Evolutionary conservation across 2,113 vertebrate genomes (phyloP).

Genomic region (Raja brachyura): DNA sequence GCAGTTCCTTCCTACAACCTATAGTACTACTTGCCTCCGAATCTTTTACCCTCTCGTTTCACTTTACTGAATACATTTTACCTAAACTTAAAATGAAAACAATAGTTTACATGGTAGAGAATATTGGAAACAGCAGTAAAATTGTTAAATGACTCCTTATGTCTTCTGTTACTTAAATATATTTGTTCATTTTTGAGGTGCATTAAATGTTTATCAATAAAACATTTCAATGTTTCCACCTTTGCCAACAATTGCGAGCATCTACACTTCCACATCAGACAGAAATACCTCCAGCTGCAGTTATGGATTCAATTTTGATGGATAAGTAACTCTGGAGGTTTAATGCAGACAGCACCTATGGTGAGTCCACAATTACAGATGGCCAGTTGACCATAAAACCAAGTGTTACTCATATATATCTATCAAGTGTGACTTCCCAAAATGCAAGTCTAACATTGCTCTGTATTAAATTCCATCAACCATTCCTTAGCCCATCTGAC

Average conservation of each 20-base stretch:
- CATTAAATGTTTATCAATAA: not conserved
- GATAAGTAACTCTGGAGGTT: not conserved
- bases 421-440: not conserved
- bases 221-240: not conserved
- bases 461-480: too few species aligned
- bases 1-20: too few species aligned
- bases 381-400: not conserved
- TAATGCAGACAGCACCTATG: not conserved
- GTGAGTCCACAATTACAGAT: not conserved
- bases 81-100: not conserved
- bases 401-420: not conserved
- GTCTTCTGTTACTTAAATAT: not conserved
- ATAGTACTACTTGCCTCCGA: not conserved
- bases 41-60: not conserved
- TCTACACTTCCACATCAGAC: not conserved
- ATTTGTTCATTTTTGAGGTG: not conserved
- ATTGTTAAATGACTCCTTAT: not conserved
- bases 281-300: not conserved
- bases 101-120: too few species aligned
- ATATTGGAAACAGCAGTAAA: too few species aligned
- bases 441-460: too few species aligned
- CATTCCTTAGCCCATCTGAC: too few species aligned
- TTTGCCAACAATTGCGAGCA: not conserved
- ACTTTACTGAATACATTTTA: not conserved
- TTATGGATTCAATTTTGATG: not conserved